Base-by-base conservation (phyloP, 2,113 vertebrate genomes). In the Sturnira hondurensis region DNA sequence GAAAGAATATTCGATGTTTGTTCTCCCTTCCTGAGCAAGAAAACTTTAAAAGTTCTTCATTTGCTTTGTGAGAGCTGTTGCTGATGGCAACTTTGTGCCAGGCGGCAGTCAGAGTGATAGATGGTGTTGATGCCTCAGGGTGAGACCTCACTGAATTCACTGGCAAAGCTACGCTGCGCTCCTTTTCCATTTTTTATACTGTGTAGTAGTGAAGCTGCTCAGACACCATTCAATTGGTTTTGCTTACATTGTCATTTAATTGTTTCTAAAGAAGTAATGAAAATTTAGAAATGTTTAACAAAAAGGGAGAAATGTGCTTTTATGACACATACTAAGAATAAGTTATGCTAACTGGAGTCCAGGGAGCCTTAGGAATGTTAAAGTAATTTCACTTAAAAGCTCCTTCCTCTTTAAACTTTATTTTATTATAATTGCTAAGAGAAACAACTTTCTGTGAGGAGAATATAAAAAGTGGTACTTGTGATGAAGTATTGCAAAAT, bases 231-330 rank as follows among this genome's bases (percentile, higher is more conserved):
- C 94, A 94, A 93, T 17, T 96, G 84, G 43, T 67, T 97, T 96
- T 50, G 4, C 77, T 97, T 97, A 92, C 70, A 97, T 92, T 96
- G 86, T 97, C 91, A 96, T 97, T 98, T 98, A 97, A 98, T 98
- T 98, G 88, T 96, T 97, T 96, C 88, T 93, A 70, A 92, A 83
- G 76, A 56, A 54, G 11, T 94, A 98, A 95, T 96, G 89, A 96
- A 97, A 97, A 97, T 94, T 96, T 92, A 93, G 77, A 95, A 93
- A 96, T 41, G 2, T 36, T 12, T 84, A 70, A 67, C 43, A 77
- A 84, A 96, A 96, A 86, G 36, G 33, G 52, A 92, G 67, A 96
- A 96, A 90, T 65, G 52, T 26, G 58, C 9, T 95, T 97, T 98
- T 97, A 93, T 43, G 92, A 8, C 2, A 91, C 68, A 93, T 68